Evolutionary conservation across 2,888 invertebrate species (phyloP).

Genomic region (Nomada fabriciana): DNA sequence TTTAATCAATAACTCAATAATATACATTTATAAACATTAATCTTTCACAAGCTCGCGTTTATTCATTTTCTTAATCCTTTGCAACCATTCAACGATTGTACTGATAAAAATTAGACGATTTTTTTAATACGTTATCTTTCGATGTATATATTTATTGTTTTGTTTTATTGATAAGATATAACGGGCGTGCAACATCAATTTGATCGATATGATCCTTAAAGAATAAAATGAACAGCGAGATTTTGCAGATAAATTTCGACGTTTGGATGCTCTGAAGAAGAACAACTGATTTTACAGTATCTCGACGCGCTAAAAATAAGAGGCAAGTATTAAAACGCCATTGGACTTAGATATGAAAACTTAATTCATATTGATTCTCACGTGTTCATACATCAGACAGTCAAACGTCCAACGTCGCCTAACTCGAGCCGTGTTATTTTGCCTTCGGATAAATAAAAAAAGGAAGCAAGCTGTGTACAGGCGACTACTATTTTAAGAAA

Average conservation of each 20-base stretch:
- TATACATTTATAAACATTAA: too few relatives aligned
- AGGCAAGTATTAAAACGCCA: slow-evolving; percentile 6
- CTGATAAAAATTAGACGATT: too few relatives aligned
- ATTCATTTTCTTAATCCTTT: too few relatives aligned
- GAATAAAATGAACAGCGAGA: background rate
- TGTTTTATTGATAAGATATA: too few relatives aligned
- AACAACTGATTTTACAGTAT: slow-evolving; percentile 4
- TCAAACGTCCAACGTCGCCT: slow-evolving; percentile 11
- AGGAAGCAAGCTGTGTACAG: background rate
- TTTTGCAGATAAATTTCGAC: background rate
- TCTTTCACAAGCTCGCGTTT: too few relatives aligned
- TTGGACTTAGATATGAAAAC: slow-evolving; percentile 23
- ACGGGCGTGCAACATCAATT: background rate
- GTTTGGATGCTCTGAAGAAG: background rate
- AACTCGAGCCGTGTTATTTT: background rate
- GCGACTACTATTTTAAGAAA: background rate
- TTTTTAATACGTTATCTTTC: too few relatives aligned
- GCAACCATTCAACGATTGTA: too few relatives aligned
- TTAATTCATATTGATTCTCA: slow-evolving; percentile 28
- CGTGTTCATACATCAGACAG: slow-evolving; percentile 14
- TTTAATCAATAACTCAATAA: too few relatives aligned
- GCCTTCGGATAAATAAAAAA: background rate
- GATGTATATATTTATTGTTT: too few relatives aligned
- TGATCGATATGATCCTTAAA: background rate
- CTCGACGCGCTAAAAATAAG: slow-evolving; percentile 2